Percentiles rank a stretch among this genome's conserved stretches.
Evolutionary conservation across 2,888 invertebrate species (phyloP).

Genomic region (Lutraria lutraria): DNA sequence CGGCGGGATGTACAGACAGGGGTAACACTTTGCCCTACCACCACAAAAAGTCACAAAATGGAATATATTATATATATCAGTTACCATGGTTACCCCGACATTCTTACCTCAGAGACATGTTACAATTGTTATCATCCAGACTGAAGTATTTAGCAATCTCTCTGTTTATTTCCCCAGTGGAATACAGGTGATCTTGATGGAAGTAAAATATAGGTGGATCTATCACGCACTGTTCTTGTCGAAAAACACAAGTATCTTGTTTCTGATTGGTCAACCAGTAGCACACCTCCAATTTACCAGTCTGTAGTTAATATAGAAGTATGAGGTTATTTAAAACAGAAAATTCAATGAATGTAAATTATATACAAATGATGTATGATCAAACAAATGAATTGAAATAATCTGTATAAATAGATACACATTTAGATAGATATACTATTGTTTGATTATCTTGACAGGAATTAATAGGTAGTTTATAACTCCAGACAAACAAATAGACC

Average conservation of each 20-base stretch:
- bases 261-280: constrained; percentile 76
- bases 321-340: neutral
- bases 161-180: constrained; percentile 76
- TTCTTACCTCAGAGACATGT: constrained; percentile 14
- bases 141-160: constrained; percentile 81
- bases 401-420: too few species aligned
- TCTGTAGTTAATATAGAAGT: constrained; percentile 56
- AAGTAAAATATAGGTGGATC: constrained; percentile 77
- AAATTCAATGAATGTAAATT: neutral
- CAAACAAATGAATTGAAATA: too few species aligned
- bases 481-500: too few species aligned
- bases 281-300: constrained; percentile 76
- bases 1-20: too few species aligned
- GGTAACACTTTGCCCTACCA: too few species aligned
- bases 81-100: too few species aligned
- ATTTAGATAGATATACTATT: too few species aligned
- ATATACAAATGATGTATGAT: too few species aligned
- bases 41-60: too few species aligned
- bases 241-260: constrained; percentile 64
- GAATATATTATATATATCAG: too few species aligned
- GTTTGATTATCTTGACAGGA: too few species aligned
- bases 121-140: constrained; percentile 53
- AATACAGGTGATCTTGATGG: constrained; percentile 72
- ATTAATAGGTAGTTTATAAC: too few species aligned
- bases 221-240: constrained; percentile 77